Evolutionary conservation across 2,113 vertebrate genomes (phyloP).

Genomic region (Protobothrops mucrosquamatus): DNA sequence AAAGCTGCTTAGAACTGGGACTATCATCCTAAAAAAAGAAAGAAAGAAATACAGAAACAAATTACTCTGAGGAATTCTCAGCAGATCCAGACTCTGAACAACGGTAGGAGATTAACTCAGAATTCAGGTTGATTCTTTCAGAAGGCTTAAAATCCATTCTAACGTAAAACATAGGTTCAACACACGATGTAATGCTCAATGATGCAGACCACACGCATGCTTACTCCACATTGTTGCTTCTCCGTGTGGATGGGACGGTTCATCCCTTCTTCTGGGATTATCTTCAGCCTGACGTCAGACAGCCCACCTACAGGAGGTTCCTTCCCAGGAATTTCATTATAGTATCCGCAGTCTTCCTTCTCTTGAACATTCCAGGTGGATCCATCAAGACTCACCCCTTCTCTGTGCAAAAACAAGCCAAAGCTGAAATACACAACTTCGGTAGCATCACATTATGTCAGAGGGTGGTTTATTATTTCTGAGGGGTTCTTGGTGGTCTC

Average conservation of each 20-base stretch:
- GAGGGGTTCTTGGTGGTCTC: neutral
- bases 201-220: conserved; percentile 34
- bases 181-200: neutral
- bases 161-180: neutral
- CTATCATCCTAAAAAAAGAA: conserved; percentile 70
- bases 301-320: conserved; percentile 72
- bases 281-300: conserved; percentile 66
- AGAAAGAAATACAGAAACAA: conserved; percentile 3
- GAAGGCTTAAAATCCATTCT: neutral
- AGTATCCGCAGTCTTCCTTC: conserved; percentile 75
- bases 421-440: neutral
- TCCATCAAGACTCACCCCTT: conserved; percentile 58
- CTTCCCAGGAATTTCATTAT: conserved; percentile 84
- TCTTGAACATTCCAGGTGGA: conserved; percentile 59
- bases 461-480: neutral
- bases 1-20: conserved; percentile 70
- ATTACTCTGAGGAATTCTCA: conserved; percentile 6
- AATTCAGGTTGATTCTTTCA: neutral
- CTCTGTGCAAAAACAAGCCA: conserved; percentile 52
- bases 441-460: neutral
- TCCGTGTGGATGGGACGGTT: conserved; percentile 58
- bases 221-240: conserved; percentile 68
- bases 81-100: neutral
- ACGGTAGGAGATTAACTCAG: neutral
- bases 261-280: conserved; percentile 56